A percentile compares a stretch with the other conserved stretches of the same genome.
Conservation (phyloP, 2,888 invertebrate genomes). For the Neocrepidodera transversa region DNA sequence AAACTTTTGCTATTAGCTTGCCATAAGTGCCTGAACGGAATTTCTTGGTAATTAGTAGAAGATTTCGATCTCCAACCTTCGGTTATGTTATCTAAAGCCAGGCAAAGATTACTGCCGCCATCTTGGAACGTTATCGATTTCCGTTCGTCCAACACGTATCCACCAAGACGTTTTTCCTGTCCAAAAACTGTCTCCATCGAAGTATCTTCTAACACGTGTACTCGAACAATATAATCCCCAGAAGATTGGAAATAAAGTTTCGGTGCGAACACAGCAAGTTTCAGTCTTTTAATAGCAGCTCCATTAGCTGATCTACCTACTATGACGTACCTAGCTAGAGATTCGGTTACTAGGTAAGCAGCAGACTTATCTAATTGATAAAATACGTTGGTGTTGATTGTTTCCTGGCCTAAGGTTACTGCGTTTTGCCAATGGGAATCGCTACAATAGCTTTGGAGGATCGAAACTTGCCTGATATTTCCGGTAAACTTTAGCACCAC, state of each 20-base stretch:
- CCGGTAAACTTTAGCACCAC: constrained; percentile 80
- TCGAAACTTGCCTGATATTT: constrained; percentile 75
- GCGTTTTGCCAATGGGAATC: constrained; percentile 65
- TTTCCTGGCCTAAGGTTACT: constrained; percentile 75
- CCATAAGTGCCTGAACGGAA: no score
- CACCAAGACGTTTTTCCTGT: no score
- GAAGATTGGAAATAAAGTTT: constrained; percentile 65
- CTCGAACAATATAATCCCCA: constrained; percentile 80
- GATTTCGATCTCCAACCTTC: constrained; percentile 83
- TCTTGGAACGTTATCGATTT: no score
- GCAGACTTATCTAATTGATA: no score
- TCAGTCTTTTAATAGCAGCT: constrained; percentile 82
- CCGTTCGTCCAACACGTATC: constrained; percentile 87
- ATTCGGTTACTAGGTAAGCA: no score
- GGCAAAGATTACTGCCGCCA: no score
- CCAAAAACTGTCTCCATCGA: constrained; percentile 85
- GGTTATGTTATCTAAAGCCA: no score
- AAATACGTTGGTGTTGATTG: no score
- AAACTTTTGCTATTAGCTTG: no score
- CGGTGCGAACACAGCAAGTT: constrained; percentile 85
- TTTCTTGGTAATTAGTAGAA: constrained; percentile 82
- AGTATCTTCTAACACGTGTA: constrained; percentile 93
- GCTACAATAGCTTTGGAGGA: constrained; percentile 60
- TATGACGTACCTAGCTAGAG: no score
- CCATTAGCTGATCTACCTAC: constrained; percentile 76